phyloP scores from a whole-genome alignment of 2,797 vertebrate genomes.

The Sarcoramphus papa region DNA sequence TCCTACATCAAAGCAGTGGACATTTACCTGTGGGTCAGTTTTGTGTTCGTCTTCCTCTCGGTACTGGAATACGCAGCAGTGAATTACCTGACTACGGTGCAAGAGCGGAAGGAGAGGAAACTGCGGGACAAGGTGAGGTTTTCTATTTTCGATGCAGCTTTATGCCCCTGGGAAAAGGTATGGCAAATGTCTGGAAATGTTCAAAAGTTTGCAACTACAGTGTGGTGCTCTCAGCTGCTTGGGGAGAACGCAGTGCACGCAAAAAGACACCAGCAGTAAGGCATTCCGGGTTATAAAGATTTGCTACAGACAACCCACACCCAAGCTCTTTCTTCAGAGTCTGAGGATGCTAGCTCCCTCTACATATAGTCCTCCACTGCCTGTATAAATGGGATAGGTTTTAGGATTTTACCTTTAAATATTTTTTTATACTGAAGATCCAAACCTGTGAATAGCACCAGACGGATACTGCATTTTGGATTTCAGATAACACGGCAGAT shows the following conservation, averaged over 20 bases:
- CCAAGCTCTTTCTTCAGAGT: not conserved
- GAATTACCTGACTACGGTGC: constrained; percentile 87
- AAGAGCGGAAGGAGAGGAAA: constrained; percentile 84
- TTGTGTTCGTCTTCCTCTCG: constrained; percentile 91
- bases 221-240: not conserved
- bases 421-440: not conserved
- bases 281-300: rapidly evolving
- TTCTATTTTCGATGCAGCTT: not conserved
- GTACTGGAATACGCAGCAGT: constrained; percentile 90
- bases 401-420: not conserved
- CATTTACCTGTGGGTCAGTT: constrained; percentile 94
- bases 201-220: not conserved
- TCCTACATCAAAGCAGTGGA: constrained; percentile 95
- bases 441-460: not conserved
- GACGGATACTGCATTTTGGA: not conserved
- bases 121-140: constrained; percentile 71
- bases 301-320: not conserved
- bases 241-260: rapidly evolving
- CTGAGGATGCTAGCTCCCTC: rapidly evolving
- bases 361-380: not conserved
- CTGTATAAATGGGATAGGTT: not conserved
- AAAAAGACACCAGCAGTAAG: not conserved
- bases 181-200: not conserved
- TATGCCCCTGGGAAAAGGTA: not conserved
- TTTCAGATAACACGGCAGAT: not conserved